phyloP scores from a whole-genome alignment of 1,140 invertebrate genomes.

The Micrasema minimum region DNA sequence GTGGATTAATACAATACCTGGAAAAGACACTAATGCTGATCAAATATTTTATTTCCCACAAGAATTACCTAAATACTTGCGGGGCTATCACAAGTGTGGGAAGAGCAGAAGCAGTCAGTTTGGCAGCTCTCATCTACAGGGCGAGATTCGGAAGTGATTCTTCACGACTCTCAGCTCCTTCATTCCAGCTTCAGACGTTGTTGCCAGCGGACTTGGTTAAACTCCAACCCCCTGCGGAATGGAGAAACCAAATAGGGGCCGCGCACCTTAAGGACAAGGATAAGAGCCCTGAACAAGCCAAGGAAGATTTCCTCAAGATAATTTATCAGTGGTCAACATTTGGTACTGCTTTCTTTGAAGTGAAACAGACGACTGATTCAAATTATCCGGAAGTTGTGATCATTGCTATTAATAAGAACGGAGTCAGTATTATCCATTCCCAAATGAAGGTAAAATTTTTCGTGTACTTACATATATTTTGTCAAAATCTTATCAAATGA shows the following conservation, averaged over 20 bases:
- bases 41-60: conserved; percentile 95
- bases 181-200: conserved; percentile 77
- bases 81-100: conserved; percentile 86
- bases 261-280: conserved; percentile 73
- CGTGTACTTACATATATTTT: no score
- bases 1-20: conserved; percentile 91
- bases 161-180: conserved; percentile 70
- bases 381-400: conserved; percentile 86
- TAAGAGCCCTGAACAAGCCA: conserved; percentile 76
- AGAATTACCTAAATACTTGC: conserved; percentile 91
- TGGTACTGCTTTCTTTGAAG: conserved; percentile 96
- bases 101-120: conserved; percentile 80
- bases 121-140: conserved; percentile 85
- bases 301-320: conserved; percentile 84
- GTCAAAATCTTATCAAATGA: no score
- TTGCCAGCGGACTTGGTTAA: conserved; percentile 84
- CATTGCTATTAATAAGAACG: conserved; percentile 91
- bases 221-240: conserved; percentile 78
- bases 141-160: conserved; percentile 80
- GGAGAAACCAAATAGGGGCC: conserved; percentile 81
- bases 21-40: conserved; percentile 89
- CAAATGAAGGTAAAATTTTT: conserved; percentile 76
- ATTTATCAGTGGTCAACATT: conserved; percentile 89
- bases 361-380: conserved; percentile 87
- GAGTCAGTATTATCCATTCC: conserved; percentile 89